These are phyloP conservation scores for Taeniopygia guttata DNA, from an alignment of 2,797 vertebrate genomes.

Conservation along the genomic window DNA sequence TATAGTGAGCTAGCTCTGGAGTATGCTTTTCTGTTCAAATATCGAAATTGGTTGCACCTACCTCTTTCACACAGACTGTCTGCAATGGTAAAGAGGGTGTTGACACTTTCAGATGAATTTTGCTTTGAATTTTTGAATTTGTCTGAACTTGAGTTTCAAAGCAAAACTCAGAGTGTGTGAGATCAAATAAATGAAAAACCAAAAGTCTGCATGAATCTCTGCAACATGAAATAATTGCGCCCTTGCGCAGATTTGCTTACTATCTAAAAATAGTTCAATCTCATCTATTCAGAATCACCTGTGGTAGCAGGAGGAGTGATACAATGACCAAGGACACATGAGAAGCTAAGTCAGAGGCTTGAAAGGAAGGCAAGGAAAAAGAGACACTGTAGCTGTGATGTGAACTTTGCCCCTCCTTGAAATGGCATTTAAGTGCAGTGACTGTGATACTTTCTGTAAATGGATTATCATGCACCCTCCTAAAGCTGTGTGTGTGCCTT, in stretches of 20 bases:
- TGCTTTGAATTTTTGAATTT: conserved; percentile 25
- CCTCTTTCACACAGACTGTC: neutral
- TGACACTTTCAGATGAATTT: neutral
- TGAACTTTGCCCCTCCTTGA: conserved; percentile 17
- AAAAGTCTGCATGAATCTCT: neutral
- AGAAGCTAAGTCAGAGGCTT: neutral
- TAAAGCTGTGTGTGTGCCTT: neutral
- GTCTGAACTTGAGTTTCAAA: conserved; percentile 25
- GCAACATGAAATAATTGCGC: neutral
- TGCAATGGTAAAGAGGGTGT: neutral
- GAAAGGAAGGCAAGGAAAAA: neutral
- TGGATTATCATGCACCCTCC: neutral
- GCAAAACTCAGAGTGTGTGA: neutral
- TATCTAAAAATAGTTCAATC: conserved; percentile 30
- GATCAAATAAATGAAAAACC: conserved; percentile 16
- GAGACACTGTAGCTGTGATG: neutral
- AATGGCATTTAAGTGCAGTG: neutral
- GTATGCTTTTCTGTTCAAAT: neutral
- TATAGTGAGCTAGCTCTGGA: neutral
- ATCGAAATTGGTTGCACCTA: neutral
- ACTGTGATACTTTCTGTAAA: neutral
- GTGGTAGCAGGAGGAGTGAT: neutral
- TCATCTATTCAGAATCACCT: conserved; percentile 21
- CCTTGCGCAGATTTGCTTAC: neutral
- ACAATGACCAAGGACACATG: neutral